A percentile compares a stretch with the other conserved stretches of the same genome.
These are phyloP conservation scores for Orthochromis indermauri DNA, from an alignment of 2,113 vertebrate genomes.

Conservation along the genomic window DNA sequence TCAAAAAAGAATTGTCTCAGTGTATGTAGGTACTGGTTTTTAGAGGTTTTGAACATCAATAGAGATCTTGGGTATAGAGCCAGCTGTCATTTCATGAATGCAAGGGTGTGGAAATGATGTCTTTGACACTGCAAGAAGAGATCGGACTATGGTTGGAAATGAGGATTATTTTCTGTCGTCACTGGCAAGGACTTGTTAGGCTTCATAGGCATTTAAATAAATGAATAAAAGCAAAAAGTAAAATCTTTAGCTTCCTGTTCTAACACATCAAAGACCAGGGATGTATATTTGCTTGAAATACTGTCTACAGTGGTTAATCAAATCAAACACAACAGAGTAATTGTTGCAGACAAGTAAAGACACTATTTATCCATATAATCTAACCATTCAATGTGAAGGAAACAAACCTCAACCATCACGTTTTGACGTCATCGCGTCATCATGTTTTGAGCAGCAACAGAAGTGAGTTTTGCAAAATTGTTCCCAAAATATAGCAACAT, in stretches of 20 bases:
- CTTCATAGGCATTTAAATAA: neutral
- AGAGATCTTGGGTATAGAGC: neutral
- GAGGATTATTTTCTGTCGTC: neutral
- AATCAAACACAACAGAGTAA: neutral
- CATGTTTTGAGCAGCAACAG: neutral
- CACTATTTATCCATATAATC: neutral
- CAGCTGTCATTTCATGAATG: neutral
- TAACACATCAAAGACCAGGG: neutral
- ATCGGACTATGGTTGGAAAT: neutral
- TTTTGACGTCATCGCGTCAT: fast-evolving
- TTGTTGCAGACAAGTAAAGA: neutral
- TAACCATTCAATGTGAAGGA: neutral
- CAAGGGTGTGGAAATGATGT: neutral
- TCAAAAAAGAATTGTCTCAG: neutral
- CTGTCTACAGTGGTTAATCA: neutral
- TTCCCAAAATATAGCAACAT: neutral
- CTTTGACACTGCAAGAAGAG: neutral
- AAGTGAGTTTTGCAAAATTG: neutral
- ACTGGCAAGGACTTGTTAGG: neutral
- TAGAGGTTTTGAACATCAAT: neutral
- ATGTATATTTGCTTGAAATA: neutral
- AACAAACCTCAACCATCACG: neutral
- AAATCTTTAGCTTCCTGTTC: neutral
- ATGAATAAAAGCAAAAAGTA: neutral
- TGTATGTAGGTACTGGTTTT: neutral